Evolutionary conservation across 2,113 vertebrate species (phyloP).

Genomic region (Peromyscus polionotus): DNA sequence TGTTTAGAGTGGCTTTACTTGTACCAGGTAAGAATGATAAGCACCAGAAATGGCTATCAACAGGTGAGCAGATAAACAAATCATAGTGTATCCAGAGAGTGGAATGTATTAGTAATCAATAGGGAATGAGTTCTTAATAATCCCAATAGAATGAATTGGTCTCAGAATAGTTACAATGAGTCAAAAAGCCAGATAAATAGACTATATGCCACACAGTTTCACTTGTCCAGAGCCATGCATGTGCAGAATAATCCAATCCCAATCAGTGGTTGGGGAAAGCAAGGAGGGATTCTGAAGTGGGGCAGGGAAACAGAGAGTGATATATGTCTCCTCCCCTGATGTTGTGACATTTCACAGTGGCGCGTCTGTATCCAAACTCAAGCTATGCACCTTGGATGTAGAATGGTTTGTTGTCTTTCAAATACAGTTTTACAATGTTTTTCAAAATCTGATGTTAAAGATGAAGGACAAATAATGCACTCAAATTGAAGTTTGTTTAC

Average conservation of each 20-base stretch:
- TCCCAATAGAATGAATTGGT: neutral
- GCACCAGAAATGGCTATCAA: neutral
- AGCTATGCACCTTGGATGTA: neutral
- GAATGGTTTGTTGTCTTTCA: neutral
- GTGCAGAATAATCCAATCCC: neutral
- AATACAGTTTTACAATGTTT: neutral
- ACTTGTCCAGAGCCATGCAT: neutral
- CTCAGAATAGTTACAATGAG: neutral
- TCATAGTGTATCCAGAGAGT: neutral
- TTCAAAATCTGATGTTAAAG: neutral
- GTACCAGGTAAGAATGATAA: neutral
- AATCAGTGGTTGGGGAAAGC: neutral
- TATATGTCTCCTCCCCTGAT: neutral
- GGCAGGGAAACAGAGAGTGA: neutral
- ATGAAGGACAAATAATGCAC: neutral
- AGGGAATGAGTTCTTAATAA: neutral
- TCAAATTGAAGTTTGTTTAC: neutral
- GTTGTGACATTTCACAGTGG: neutral
- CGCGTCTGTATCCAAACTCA: neutral
- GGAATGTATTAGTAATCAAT: conserved; percentile 24
- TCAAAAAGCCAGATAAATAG: neutral
- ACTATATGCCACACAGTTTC: neutral
- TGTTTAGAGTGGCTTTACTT: neutral
- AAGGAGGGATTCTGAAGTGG: no score
- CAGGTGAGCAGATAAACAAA: neutral